Conservation (phyloP, 2,113 vertebrate species). For the Macroglossus sobrinus region DNA sequence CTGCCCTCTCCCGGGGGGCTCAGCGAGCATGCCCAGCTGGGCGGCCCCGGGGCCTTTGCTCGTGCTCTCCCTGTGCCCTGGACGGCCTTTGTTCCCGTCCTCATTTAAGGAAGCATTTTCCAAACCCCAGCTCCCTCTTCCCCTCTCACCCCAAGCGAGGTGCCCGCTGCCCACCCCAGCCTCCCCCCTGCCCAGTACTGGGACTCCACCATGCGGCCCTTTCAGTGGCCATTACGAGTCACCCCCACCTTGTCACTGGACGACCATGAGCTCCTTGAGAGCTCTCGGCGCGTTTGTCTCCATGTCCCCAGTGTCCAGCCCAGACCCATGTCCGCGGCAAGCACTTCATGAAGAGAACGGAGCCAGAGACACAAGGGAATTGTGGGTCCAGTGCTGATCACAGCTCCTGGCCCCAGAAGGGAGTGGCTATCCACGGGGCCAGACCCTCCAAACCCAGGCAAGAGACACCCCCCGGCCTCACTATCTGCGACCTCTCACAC, state of each 20-base stretch:
- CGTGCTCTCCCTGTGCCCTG: no score
- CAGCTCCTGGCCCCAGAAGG: neutral
- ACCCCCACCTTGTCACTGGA: fast-evolving
- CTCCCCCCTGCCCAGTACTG: fast-evolving
- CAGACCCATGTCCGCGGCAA: fast-evolving
- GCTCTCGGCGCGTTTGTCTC: neutral
- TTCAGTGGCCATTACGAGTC: neutral
- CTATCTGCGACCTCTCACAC: neutral
- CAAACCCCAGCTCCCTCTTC: neutral
- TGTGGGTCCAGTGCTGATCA: fast-evolving
- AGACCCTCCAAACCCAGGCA: neutral
- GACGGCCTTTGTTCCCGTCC: neutral
- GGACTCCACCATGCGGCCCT: neutral
- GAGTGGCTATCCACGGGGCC: neutral
- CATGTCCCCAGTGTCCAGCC: neutral
- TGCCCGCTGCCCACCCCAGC: no score
- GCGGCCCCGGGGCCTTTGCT: neutral
- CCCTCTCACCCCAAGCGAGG: neutral
- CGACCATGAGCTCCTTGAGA: neutral
- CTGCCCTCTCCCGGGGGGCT: no score
- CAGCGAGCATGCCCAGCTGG: neutral
- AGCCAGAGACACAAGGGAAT: neutral
- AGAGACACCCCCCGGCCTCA: neutral
- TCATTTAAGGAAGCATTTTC: neutral
- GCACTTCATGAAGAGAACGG: fast-evolving